A percentile compares a stretch with the other conserved stretches of the same genome.
These are phyloP conservation scores for Steatornis caripensis DNA, from an alignment of 2,113 vertebrate species.

Conservation along the genomic window DNA sequence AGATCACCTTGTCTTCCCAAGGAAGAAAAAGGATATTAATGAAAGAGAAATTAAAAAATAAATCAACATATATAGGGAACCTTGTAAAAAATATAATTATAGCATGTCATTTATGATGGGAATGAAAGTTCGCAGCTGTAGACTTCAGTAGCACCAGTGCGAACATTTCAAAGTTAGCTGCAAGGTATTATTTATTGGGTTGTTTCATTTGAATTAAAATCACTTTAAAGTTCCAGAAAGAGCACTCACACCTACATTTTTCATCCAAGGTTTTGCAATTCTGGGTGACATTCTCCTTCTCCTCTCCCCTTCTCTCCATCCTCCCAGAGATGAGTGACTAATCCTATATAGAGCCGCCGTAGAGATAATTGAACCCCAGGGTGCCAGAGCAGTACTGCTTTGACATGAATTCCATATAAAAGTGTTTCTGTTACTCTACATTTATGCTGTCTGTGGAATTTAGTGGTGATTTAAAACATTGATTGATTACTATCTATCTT, in stretches of 20 bases:
- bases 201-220: conserved; percentile 64
- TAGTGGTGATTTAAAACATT: conserved; percentile 47
- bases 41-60: conserved; percentile 51
- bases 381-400: neutral
- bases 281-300: conserved; percentile 41
- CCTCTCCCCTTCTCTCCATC: neutral
- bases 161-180: conserved; percentile 58
- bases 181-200: conserved; percentile 58
- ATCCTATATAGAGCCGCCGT: neutral
- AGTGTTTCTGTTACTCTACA: conserved; percentile 18
- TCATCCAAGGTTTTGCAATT: conserved; percentile 47
- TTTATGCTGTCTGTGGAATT: conserved; percentile 42
- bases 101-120: conserved; percentile 5
- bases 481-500: conserved; percentile 61
- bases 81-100: conserved; percentile 47
- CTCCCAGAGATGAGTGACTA: conserved; percentile 20
- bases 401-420: conserved; percentile 45
- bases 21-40: conserved; percentile 41
- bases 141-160: neutral
- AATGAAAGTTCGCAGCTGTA: conserved; percentile 40
- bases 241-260: conserved; percentile 6
- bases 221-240: conserved; percentile 54
- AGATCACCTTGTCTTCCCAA: conserved; percentile 13
- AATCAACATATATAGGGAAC: conserved; percentile 22
- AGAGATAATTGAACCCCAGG: conserved; percentile 53